Conservation (phyloP, 1,140 invertebrate genomes). For the Leptinotarsa defecta region DNA sequence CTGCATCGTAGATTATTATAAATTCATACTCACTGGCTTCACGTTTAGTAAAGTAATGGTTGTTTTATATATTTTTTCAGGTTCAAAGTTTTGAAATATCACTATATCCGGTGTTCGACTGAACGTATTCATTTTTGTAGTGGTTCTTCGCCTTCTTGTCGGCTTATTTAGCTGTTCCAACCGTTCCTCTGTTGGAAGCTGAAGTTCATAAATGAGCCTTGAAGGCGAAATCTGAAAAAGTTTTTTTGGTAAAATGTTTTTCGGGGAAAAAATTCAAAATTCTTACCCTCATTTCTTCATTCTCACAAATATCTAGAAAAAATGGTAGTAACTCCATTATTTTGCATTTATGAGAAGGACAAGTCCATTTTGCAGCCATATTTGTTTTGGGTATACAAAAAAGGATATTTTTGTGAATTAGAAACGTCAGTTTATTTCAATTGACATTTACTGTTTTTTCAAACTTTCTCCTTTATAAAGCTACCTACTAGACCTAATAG, state of each 20-base stretch:
- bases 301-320: conserved; percentile 14
- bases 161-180: conserved; percentile 41
- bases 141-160: conserved; percentile 34
- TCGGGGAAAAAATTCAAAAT: background rate
- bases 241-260: too few relatives aligned
- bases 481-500: too few relatives aligned
- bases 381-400: background rate
- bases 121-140: conserved; percentile 43
- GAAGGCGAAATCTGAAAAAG: conserved; percentile 45
- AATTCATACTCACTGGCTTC: conserved; percentile 46
- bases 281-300: background rate
- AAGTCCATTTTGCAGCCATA: conserved; percentile 11
- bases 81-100: conserved; percentile 57
- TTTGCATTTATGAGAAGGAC: conserved; percentile 18
- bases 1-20: too few relatives aligned
- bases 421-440: background rate
- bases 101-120: conserved; percentile 52
- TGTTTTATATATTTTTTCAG: conserved; percentile 49
- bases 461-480: too few relatives aligned
- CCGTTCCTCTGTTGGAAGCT: conserved; percentile 42
- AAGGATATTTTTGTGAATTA: background rate
- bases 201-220: conserved; percentile 41
- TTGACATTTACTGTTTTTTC: background rate
- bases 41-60: conserved; percentile 55
- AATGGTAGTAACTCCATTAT: conserved; percentile 22